Conservation (phyloP, 2,797 vertebrate species). For the Squalus acanthias region DNA sequence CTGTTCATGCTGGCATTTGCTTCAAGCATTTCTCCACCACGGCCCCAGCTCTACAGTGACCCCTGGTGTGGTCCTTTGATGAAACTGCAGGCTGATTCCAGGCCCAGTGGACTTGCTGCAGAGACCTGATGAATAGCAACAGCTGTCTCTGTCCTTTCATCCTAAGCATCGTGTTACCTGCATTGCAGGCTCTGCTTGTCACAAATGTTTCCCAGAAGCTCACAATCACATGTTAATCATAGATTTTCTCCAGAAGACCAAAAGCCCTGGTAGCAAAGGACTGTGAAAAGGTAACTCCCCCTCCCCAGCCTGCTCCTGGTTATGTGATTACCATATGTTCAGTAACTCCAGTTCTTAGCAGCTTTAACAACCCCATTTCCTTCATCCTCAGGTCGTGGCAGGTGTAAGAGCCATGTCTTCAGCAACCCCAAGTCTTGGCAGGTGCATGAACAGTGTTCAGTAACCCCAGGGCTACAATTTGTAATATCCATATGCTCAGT, state of each 20-base stretch:
- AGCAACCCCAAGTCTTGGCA: background rate
- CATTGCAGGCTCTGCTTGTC: background rate
- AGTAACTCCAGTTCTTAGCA: background rate
- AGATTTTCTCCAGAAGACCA: background rate
- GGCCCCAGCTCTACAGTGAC: background rate
- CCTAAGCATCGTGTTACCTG: background rate
- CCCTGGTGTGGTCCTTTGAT: background rate
- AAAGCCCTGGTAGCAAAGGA: background rate
- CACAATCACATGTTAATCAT: background rate
- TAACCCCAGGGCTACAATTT: background rate
- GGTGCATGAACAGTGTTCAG: background rate
- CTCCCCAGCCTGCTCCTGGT: background rate
- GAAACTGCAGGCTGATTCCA: background rate
- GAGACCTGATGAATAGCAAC: background rate
- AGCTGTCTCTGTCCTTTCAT: background rate
- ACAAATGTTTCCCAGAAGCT: slow-evolving; percentile 12
- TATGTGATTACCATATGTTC: background rate
- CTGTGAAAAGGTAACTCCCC: background rate
- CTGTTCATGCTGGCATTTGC: background rate
- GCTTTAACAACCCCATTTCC: background rate
- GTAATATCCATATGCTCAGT: background rate
- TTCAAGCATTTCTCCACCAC: background rate
- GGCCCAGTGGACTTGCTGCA: background rate
- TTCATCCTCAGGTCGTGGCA: background rate
- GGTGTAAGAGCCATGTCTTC: background rate